Base-by-base conservation (phyloP, 1,140 invertebrate genomes). In the Lutraria rhynchaena region DNA sequence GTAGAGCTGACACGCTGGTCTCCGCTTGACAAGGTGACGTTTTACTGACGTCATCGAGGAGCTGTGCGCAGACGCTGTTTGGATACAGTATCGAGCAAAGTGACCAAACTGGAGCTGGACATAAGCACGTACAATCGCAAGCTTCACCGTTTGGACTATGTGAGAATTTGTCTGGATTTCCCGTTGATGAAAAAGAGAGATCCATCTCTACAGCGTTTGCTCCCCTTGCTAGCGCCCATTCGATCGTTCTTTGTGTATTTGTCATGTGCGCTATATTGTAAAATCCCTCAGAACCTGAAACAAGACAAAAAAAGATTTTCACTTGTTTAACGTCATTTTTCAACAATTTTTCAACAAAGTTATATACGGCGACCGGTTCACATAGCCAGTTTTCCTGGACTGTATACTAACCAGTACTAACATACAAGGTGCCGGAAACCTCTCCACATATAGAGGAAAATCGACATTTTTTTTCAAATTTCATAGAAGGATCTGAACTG, bases 181-280 rank as follows among this genome's bases (percentile, higher is more conserved):
- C 61, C 2, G 33, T 5, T 4, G 33, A n/a, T 0, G 17, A 17
- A 44, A 65, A 65, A 37, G 61, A 44, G 22, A 65, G 41, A 27
- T 65, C 61, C 15, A 46, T 27, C 41, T 65, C 35, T 4, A 65
- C n/a, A 46, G 3, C 61, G 37, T 65, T 65, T 19, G 61, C 61
- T 24, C 61, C 61, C 24, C 24, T 11, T 2, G 1, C 41, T 15
- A 44, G 17, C 2, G 61, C 61, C 61, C 61, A 65, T 11, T 65
- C 35, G 2, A 65, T 37, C 13, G 29, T 46, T 17, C 3, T 37
- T 15, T 35, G 61, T 65, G 61, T 65, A 27, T 65, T 65, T 24
- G 61, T 65, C 61, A 65, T 65, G 17, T 61, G 58, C 5, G 58
- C 58, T 11, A 61, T 61, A n/a, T 61, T 61, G 58, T 61, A 61